These are phyloP conservation scores for Ecliptopera silaceata DNA, from an alignment of 2,888 invertebrate genomes.

Conservation along the genomic window DNA sequence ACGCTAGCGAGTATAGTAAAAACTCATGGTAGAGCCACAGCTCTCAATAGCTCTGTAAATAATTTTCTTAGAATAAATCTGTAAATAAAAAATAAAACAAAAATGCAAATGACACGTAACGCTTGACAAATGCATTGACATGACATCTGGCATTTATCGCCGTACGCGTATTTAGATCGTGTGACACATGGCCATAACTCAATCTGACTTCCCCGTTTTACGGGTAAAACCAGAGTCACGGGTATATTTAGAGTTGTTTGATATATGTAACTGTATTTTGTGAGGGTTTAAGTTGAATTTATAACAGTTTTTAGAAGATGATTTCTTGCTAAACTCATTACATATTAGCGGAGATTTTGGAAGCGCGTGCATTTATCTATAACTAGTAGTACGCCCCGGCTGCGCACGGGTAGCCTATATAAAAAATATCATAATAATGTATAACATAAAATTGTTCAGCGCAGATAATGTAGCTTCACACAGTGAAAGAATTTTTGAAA, in stretches of 20 bases:
- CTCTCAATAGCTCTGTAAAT: no score
- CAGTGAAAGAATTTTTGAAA: no score
- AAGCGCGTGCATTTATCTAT: no score
- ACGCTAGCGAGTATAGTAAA: no score
- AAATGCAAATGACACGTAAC: conserved; percentile 4
- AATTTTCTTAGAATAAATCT: background rate
- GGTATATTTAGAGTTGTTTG: conserved; percentile 10
- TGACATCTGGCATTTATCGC: conserved; percentile 19
- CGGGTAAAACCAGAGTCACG: conserved; percentile 7
- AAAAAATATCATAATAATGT: no score
- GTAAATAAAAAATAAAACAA: background rate
- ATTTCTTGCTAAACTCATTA: no score
- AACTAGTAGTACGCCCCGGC: no score
- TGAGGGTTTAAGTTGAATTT: background rate
- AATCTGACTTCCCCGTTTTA: conserved; percentile 24
- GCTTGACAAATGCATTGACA: conserved; percentile 21
- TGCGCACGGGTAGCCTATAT: no score
- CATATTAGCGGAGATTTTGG: no score
- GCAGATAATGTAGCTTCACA: background rate
- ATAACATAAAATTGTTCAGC: no score
- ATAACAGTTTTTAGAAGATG: background rate
- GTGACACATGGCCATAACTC: conserved; percentile 28
- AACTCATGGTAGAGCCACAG: no score
- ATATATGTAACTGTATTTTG: background rate
- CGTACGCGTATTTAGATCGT: conserved; percentile 19